Percentiles rank a stretch among this genome's conserved stretches.
Conservation (phyloP, 2,888 invertebrate genomes). For the Lepidochrysops patricia region DNA sequence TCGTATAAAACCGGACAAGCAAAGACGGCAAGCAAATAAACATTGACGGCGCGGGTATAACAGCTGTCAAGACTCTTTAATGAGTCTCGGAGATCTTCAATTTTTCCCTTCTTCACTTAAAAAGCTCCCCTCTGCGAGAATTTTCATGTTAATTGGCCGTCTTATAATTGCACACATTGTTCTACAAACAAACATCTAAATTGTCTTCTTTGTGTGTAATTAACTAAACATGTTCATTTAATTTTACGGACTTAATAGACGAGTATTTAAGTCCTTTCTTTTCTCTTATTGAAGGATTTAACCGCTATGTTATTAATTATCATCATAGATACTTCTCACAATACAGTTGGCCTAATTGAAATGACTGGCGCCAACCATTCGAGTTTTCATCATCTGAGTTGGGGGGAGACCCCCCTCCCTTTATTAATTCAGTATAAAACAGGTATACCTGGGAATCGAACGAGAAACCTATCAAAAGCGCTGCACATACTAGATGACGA, state of each 20-base stretch:
- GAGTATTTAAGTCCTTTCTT: too few species aligned
- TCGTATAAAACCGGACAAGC: constrained; percentile 16
- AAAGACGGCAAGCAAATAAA: constrained; percentile 41
- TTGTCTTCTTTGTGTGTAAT: constrained; percentile 35
- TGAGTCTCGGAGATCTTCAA: constrained; percentile 56
- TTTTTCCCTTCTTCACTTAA: constrained; percentile 66
- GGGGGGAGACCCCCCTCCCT: too few species aligned
- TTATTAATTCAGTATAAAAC: too few species aligned
- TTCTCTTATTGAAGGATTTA: too few species aligned
- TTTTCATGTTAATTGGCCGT: constrained; percentile 64
- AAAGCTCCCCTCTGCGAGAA: constrained; percentile 68
- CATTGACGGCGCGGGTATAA: constrained; percentile 29
- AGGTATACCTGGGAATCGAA: too few species aligned
- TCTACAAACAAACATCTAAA: constrained; percentile 43
- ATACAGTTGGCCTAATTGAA: too few species aligned
- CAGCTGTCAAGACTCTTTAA: constrained; percentile 61
- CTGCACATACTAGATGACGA: too few species aligned
- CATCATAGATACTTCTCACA: too few species aligned
- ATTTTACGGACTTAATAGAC: background rate
- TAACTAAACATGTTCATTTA: background rate
- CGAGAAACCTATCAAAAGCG: too few species aligned
- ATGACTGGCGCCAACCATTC: too few species aligned
- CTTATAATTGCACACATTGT: constrained; percentile 66
- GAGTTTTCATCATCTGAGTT: too few species aligned
- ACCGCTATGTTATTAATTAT: too few species aligned